Evolutionary conservation across 53 echinoderm and acorn worm genomes (phyloP), one percentile per base, ranked within the genome.

Genomic region (Crossaster papposus): DNA sequence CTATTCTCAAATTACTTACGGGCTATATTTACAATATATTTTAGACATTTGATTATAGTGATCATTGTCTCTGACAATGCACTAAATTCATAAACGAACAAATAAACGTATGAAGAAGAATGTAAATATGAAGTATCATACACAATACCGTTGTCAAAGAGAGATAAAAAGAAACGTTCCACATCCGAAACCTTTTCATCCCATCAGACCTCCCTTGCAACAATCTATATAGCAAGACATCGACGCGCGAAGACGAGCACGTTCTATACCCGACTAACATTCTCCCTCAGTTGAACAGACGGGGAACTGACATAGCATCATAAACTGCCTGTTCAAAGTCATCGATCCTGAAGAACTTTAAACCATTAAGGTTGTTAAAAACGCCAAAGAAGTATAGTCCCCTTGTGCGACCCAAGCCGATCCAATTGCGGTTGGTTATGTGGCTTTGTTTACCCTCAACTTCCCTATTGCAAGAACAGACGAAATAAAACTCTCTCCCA

Each of bases 281-380:
- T 68, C 4, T 28, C 11, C 28, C 17, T 36, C n/a, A n/a, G n/a
- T n/a, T n/a, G n/a, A 17, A 6, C 34, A 14, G 75, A 35, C 36
- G 75, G 75, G 4, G 12, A 74, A 74, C 75, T 18, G 12, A 74
- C 28, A 35, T 28, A 68, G 14, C 75, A 74, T 74, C 28, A 20
- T 2, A 74, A 35, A 34, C 75, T 9, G 0, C 75, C 75, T 33
- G 12, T 74, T 34, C 34, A 14, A n/a, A 17, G 31, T 44, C 72
- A 74, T 74, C 34, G 14, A 20, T 34, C 28, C 14, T 37, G n/a
- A 65, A 18, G 83, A 65, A 28, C 68, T 68, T 83, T 38, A 83
- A 83, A 83, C 14, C 75, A 74, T 30, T 74, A 20, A 74, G 36
- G 5, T 36, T 35, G 9, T 36, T 36, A 74, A 18, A 13, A 18